These are phyloP conservation scores for Nannoperca australis DNA, from an alignment of 2,797 vertebrate species.

Conservation along the genomic window DNA sequence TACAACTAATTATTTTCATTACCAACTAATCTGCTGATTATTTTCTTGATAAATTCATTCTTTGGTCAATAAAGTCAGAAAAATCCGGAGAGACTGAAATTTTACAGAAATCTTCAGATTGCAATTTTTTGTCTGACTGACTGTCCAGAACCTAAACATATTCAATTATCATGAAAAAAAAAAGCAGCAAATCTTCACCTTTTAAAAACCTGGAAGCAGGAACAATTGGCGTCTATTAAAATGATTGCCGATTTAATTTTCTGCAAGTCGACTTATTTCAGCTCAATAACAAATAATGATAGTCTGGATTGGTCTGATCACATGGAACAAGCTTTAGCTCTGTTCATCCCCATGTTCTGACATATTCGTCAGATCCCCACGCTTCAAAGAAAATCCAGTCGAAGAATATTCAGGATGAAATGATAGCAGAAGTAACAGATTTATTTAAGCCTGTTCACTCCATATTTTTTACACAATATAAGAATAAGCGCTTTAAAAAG, in stretches of 20 bases:
- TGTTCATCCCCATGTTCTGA: not conserved
- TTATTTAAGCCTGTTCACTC: not conserved
- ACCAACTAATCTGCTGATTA: not conserved
- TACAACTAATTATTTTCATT: not conserved
- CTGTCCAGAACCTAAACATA: not conserved
- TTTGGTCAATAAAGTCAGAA: not conserved
- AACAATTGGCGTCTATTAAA: not conserved
- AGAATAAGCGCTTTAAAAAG: not conserved
- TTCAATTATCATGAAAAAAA: not conserved
- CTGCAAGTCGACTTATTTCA: not conserved
- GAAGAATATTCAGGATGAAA: not conserved
- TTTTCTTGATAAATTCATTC: not conserved
- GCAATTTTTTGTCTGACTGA: not conserved
- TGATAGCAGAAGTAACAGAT: not conserved
- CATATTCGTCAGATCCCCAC: conserved; percentile 1
- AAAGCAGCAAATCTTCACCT: not conserved
- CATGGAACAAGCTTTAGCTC: not conserved
- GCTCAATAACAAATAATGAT: not conserved
- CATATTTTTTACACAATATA: not conserved
- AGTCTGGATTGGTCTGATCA: not conserved
- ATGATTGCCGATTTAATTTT: not conserved
- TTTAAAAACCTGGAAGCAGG: not conserved
- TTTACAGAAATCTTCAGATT: not conserved
- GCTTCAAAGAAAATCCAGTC: not conserved
- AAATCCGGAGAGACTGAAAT: not conserved